Conservation (phyloP, 1,140 invertebrate genomes). For the Drosophila neocordata region DNA sequence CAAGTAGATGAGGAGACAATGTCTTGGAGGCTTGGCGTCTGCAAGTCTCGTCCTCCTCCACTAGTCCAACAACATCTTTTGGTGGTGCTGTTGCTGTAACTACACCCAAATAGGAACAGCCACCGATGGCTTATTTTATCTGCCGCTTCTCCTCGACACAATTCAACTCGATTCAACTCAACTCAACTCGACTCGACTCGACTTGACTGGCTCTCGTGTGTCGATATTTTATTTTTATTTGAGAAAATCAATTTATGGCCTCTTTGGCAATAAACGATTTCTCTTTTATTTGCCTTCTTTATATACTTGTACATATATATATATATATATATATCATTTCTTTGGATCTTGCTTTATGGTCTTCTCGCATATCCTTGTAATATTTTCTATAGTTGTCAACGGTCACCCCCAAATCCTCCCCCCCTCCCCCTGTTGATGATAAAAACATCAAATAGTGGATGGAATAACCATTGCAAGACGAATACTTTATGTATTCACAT, state of each 20-base stretch:
- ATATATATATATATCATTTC: slow-evolving; percentile 11
- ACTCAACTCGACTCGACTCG: neutral
- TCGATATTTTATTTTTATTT: slow-evolving; percentile 81
- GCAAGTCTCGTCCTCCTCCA: slow-evolving; percentile 30
- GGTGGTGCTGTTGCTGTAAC: neutral
- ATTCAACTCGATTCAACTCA: neutral
- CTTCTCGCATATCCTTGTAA: slow-evolving; percentile 79
- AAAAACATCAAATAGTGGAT: slow-evolving; percentile 14
- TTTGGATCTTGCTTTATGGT: slow-evolving; percentile 67
- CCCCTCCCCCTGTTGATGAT: slow-evolving; percentile 52
- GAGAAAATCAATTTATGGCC: slow-evolving; percentile 79
- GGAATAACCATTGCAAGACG: neutral
- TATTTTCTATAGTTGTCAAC: slow-evolving; percentile 80
- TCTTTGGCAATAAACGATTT: slow-evolving; percentile 81
- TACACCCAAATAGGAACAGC: slow-evolving; percentile 2
- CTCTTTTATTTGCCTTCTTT: slow-evolving; percentile 75
- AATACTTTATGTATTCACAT: slow-evolving; percentile 36
- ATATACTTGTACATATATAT: neutral
- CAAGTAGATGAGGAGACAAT: slow-evolving; percentile 46
- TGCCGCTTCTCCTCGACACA: slow-evolving; percentile 26
- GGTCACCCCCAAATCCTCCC: slow-evolving; percentile 17
- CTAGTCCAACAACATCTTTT: neutral
- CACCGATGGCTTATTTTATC: slow-evolving; percentile 73
- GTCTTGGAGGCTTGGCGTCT: slow-evolving; percentile 59
- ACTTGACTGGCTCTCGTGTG: slow-evolving; percentile 25